These are phyloP conservation scores for Ceyx melanurus DNA, from an alignment of 2,113 vertebrate species.

Conservation along the genomic window DNA sequence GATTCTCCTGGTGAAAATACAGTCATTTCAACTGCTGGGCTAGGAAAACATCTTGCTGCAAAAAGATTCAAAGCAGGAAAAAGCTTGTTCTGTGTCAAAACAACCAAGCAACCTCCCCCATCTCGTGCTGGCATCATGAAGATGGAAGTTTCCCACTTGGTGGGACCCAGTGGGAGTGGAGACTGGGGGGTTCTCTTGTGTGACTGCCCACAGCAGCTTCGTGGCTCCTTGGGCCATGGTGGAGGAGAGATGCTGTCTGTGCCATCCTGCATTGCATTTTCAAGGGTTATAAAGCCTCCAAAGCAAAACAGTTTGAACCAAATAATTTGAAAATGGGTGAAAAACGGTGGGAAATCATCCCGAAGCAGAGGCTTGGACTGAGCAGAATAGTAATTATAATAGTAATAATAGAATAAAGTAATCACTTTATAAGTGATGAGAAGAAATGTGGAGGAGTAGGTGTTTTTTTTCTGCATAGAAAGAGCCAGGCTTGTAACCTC, in stretches of 20 bases:
- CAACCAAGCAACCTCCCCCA: neutral
- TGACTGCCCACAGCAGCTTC: neutral
- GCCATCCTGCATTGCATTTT: neutral
- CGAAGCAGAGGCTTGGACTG: neutral
- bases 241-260: neutral
- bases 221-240: neutral
- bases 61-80: constrained; percentile 26
- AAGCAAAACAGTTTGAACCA: neutral
- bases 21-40: neutral
- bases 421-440: neutral
- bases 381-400: neutral
- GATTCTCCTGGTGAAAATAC: constrained; percentile 21
- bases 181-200: neutral
- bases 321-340: neutral
- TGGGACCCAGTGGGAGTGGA: neutral
- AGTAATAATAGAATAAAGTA: too few species aligned
- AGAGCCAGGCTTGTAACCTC: neutral
- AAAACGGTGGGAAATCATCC: neutral
- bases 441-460: neutral
- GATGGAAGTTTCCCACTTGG: neutral
- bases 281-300: neutral
- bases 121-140: neutral
- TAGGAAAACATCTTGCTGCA: neutral
- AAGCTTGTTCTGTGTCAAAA: constrained; percentile 5
- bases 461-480: constrained; percentile 1